Evolutionary conservation across 2,113 vertebrate species (phyloP).

Genomic region (Hemicordylus capensis): DNA sequence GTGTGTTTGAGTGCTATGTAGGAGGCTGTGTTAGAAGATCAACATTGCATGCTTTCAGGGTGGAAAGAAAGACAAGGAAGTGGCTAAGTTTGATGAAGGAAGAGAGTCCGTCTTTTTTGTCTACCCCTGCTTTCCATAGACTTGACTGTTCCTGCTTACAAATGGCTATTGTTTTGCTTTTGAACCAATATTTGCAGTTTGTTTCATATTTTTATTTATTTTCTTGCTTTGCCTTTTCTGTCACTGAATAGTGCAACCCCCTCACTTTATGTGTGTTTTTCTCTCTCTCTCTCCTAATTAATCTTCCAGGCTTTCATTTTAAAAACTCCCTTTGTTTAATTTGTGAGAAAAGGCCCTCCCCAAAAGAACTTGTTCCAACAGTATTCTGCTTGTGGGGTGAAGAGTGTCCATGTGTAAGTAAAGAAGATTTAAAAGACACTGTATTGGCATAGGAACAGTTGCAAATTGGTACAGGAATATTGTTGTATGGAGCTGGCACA

Average conservation of each 20-base stretch:
- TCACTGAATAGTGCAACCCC: slow-evolving; percentile 40
- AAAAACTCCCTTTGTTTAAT: slow-evolving; percentile 52
- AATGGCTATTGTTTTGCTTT: too few relatives aligned
- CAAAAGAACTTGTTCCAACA: slow-evolving; percentile 55
- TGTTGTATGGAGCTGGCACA: slow-evolving; percentile 19
- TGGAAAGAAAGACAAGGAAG: neutral
- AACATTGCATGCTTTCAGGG: too few relatives aligned
- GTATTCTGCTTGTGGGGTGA: slow-evolving; percentile 43
- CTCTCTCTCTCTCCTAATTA: slow-evolving; percentile 67
- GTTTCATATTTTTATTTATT: slow-evolving; percentile 45
- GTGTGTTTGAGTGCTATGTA: neutral
- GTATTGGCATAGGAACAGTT: slow-evolving; percentile 46
- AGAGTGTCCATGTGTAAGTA: slow-evolving; percentile 54
- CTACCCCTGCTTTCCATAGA: neutral
- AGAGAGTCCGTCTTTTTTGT: neutral
- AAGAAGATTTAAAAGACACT: slow-evolving; percentile 44
- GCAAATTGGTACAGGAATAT: slow-evolving; percentile 57
- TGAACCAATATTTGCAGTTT: slow-evolving; percentile 55
- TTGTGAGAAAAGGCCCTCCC: slow-evolving; percentile 66
- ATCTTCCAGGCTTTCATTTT: slow-evolving; percentile 67
- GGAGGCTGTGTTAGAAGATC: neutral
- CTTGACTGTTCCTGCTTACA: too few relatives aligned
- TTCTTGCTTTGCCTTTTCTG: slow-evolving; percentile 53
- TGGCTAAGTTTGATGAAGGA: neutral
- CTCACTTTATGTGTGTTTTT: slow-evolving; percentile 31